Conservation (phyloP, 1,140 invertebrate genomes). For the Bombus picipes region DNA sequence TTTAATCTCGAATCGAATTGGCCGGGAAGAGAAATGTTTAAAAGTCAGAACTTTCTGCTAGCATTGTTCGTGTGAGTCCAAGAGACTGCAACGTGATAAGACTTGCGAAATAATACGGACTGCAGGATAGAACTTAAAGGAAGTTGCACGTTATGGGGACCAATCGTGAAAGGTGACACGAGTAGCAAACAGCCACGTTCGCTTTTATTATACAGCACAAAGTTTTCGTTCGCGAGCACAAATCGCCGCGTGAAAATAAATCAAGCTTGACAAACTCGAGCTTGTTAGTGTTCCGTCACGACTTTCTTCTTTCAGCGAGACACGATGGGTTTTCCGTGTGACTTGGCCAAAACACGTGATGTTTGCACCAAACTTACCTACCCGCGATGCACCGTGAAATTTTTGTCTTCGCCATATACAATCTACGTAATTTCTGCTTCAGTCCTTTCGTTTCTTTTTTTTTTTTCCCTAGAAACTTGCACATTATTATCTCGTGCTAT, state of each 20-base stretch:
- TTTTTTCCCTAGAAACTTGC: not conserved
- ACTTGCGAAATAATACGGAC: not conserved
- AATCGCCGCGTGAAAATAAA: not conserved
- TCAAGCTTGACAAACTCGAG: constrained; percentile 19
- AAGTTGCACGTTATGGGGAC: not conserved
- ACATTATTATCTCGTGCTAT: not conserved
- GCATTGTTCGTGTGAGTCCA: not conserved
- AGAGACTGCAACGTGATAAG: not conserved
- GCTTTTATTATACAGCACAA: constrained; percentile 6
- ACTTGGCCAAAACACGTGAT: not conserved
- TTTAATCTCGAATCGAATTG: not conserved
- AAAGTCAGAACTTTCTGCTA: not conserved
- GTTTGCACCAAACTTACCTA: not conserved
- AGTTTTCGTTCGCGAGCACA: not conserved
- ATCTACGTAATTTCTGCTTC: not conserved
- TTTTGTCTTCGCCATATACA: not conserved
- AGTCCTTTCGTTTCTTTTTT: not conserved
- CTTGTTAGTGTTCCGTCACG: constrained; percentile 1
- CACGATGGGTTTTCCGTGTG: not conserved
- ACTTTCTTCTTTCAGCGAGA: not conserved
- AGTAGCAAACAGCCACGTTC: not conserved
- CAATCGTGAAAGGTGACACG: not conserved
- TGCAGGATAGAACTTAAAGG: not conserved
- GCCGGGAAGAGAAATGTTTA: not conserved
- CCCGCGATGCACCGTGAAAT: not conserved